Evolutionary conservation across 1,140 invertebrate species (phyloP).

Genomic region (Drosophila sp.): DNA sequence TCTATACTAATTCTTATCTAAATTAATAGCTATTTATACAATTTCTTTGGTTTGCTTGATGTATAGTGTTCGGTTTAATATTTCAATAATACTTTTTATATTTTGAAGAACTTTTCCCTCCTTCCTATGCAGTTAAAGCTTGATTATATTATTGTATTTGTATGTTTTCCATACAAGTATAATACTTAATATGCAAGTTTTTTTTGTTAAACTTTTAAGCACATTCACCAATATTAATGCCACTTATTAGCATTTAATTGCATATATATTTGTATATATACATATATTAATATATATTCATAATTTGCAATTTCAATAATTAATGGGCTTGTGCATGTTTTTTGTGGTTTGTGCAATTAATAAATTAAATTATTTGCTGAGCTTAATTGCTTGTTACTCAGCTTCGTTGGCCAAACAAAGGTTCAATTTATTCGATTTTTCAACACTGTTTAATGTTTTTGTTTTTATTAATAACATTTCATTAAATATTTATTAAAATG

Average conservation of each 20-base stretch:
- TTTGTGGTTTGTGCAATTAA: slow-evolving; percentile 55
- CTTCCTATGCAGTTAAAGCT: slow-evolving; percentile 18
- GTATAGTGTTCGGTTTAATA: too few species aligned
- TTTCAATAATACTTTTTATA: too few species aligned
- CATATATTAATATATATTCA: slow-evolving; percentile 40
- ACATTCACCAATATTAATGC: slow-evolving; percentile 58
- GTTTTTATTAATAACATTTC: slow-evolving; percentile 55
- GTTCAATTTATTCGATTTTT: slow-evolving; percentile 54
- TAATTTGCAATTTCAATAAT: slow-evolving; percentile 66
- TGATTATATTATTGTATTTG: slow-evolving; percentile 5
- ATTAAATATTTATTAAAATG: slow-evolving; percentile 75
- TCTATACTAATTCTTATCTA: too few species aligned
- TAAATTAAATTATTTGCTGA: slow-evolving; percentile 74
- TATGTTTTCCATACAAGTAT: not conserved
- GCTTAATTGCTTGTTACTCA: slow-evolving; percentile 72
- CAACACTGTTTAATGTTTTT: slow-evolving; percentile 63
- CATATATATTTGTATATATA: slow-evolving; percentile 42
- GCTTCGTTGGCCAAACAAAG: slow-evolving; percentile 51
- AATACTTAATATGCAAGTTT: not conserved
- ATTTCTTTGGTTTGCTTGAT: too few species aligned
- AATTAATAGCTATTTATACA: too few species aligned
- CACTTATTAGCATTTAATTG: slow-evolving; percentile 76
- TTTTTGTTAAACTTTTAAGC: slow-evolving; percentile 60
- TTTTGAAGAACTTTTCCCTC: too few species aligned
- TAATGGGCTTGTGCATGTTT: slow-evolving; percentile 36